phyloP scores from a whole-genome alignment of 1,140 invertebrate species.

The Heliconius melpomene region DNA sequence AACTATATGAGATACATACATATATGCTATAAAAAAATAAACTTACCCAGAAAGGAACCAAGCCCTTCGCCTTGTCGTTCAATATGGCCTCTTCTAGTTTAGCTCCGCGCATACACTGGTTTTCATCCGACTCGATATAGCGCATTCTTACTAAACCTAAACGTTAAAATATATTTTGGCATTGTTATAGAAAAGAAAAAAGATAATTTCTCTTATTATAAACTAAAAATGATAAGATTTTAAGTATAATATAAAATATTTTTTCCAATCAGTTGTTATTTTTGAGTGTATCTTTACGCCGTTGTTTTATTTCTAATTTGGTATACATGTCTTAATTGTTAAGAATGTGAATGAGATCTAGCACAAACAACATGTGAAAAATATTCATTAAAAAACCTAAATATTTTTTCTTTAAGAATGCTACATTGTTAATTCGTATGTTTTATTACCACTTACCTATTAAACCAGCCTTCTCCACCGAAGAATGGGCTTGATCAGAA shows the following conservation, averaged over 20 bases:
- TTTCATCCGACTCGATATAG: slow-evolving; percentile 93
- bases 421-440: neutral
- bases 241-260: no score
- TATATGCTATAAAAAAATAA: neutral
- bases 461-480: slow-evolving; percentile 96
- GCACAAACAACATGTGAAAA: no score
- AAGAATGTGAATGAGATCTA: no score
- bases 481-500: slow-evolving; percentile 97
- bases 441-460: slow-evolving; percentile 82
- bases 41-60: slow-evolving; percentile 98
- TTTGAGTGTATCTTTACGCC: no score
- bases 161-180: neutral
- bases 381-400: no score
- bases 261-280: no score
- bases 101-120: slow-evolving; percentile 92
- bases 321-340: no score
- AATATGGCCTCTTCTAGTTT: slow-evolving; percentile 90
- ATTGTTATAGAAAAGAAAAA: neutral
- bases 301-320: no score
- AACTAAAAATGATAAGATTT: no score
- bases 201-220: no score
- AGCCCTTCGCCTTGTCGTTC: slow-evolving; percentile 91
- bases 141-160: slow-evolving; percentile 94
- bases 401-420: no score
- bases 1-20: no score